Base-by-base conservation (phyloP, 2,888 invertebrate species). In the Orthonevra nobilis region DNA sequence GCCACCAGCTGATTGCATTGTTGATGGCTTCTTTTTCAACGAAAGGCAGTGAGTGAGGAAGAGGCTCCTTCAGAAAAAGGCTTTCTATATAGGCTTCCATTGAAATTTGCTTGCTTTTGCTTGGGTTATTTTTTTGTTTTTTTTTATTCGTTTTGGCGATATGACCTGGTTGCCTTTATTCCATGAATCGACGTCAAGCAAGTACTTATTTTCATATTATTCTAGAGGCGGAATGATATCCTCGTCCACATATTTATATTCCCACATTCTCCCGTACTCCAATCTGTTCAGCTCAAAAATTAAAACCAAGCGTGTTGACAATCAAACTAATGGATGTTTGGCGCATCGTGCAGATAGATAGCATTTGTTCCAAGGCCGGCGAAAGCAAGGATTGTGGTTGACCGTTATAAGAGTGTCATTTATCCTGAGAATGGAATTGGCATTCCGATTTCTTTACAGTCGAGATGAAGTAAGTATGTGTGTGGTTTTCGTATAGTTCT, bases 1-100 rank as follows among this genome's bases (percentile, higher is more conserved):
- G 81, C 81, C 63, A 68, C 68, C 50, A 68, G 73, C 68, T 74
- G 74, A 81, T 81, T 69, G 81, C 79, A 73, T 68, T 81, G 74
- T 79, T 73, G 36, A 61, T 66, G 50, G 28, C 17, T 61, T 73
- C 56, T 46, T 64, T 42, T 52, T 40, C 32, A 64, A 52, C 42
- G 63, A 28, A 36, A 42, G 48, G 19, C 28, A 46, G 15, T 17
- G n/a, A 50, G 32, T 7, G 28, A 52, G 46, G 44, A 23, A 20
- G 26, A 12, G 40, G 19, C 64, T 56, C 70, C 36, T 70, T 40
- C 46, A 28, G n/a, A n/a, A 20, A 58, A 50, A 70, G 52, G 50
- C 42, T 72, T 77, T 66, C 36, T 63, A 34, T 64, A 64, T 64
- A 72, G 26, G 42, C 73, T 61, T 50, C 30, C 40, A 79, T 79